These are phyloP conservation scores for Micrasema minimum DNA, from an alignment of 1,140 invertebrate species.

Conservation along the genomic window DNA sequence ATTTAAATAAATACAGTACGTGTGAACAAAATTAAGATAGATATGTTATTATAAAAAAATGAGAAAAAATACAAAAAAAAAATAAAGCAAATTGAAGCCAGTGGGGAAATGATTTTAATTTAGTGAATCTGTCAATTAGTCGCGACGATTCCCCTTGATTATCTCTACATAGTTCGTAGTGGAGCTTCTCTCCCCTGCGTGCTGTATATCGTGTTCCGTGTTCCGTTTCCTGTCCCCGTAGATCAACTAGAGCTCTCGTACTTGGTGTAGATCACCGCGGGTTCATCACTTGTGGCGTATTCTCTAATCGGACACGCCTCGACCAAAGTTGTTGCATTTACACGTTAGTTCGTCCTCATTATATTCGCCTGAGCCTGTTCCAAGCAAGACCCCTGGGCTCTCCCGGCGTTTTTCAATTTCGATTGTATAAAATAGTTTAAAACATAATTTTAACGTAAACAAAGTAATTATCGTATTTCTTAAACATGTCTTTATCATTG, in stretches of 20 bases:
- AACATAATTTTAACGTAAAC: slow-evolving; percentile 42
- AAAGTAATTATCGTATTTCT: slow-evolving; percentile 41
- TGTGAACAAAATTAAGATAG: slow-evolving; percentile 45
- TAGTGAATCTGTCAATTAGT: slow-evolving; percentile 39
- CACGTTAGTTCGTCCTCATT: slow-evolving; percentile 5
- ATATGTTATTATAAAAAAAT: slow-evolving; percentile 47
- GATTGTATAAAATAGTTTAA: slow-evolving; percentile 41
- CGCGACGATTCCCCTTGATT: slow-evolving; percentile 26
- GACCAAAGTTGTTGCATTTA: slow-evolving; percentile 33
- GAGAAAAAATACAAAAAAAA: slow-evolving; percentile 44
- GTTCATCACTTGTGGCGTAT: slow-evolving; percentile 23
- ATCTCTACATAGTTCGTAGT: slow-evolving; percentile 32
- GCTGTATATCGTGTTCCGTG: slow-evolving; percentile 60
- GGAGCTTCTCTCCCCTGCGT: slow-evolving; percentile 27
- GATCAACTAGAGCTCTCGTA: slow-evolving; percentile 29
- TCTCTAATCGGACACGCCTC: slow-evolving; percentile 14
- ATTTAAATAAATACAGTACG: slow-evolving; percentile 51
- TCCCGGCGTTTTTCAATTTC: slow-evolving; percentile 10
- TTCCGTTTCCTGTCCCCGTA: slow-evolving; percentile 36
- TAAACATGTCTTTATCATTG: slow-evolving; percentile 27
- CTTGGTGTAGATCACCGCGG: slow-evolving; percentile 16
- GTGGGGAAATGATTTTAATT: slow-evolving; percentile 46
- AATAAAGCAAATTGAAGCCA: slow-evolving; percentile 34
- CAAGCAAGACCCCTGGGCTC: background rate
- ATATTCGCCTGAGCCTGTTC: too few relatives aligned